Conservation (phyloP, 2,797 vertebrate species). For the Myiotriccus ornatus region DNA sequence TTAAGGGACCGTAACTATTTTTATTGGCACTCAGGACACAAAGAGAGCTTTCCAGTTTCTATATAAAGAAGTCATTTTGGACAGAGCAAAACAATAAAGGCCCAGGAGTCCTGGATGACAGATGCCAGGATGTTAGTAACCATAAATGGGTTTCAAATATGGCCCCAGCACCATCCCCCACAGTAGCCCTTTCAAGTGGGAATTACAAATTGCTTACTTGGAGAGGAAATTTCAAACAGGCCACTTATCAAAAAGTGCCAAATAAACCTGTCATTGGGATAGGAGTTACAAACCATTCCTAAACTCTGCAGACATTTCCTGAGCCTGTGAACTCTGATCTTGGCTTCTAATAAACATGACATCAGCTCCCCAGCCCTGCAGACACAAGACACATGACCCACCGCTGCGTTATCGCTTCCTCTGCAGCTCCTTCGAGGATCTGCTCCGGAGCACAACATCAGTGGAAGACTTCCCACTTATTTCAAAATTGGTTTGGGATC, state of each 20-base stretch:
- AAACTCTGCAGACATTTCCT: constrained; percentile 73
- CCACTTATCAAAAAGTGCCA: constrained; percentile 76
- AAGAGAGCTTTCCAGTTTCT: constrained; percentile 55
- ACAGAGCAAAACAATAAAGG: constrained; percentile 72
- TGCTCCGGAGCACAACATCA: constrained; percentile 28
- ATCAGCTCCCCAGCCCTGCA: constrained; percentile 56
- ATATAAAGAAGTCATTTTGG: constrained; percentile 57
- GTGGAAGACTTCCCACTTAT: constrained; percentile 12
- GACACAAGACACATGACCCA: constrained; percentile 66
- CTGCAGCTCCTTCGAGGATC: constrained; percentile 34
- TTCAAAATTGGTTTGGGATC: constrained; percentile 46
- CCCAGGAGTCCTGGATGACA: constrained; percentile 70
- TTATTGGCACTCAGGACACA: constrained; percentile 17
- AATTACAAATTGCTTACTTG: constrained; percentile 76
- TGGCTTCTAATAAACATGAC: constrained; percentile 69
- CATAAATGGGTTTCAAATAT: constrained; percentile 70
- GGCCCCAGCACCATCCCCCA: constrained; percentile 59
- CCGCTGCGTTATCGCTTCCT: constrained; percentile 35
- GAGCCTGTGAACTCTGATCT: constrained; percentile 72
- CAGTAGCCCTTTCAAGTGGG: constrained; percentile 73
- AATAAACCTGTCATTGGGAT: constrained; percentile 76
- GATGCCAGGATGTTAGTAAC: constrained; percentile 74
- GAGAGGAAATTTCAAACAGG: constrained; percentile 74
- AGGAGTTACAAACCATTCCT: constrained; percentile 65
- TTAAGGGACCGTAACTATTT: constrained; percentile 37